Evolutionary conservation across 2,797 vertebrate species (phyloP).

Genomic region (Squalus acanthias): DNA sequence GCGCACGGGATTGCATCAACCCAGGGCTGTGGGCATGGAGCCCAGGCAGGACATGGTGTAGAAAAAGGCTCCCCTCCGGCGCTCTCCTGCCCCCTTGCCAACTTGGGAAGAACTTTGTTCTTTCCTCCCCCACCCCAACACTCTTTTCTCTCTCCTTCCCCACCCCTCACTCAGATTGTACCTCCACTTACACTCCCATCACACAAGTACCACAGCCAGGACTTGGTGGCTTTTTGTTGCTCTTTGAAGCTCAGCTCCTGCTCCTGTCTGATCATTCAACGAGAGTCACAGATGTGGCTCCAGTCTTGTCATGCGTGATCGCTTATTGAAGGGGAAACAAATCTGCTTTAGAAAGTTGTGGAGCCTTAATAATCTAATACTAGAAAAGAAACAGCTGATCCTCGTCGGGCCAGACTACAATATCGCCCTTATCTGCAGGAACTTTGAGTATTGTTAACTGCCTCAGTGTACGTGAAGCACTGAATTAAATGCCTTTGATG

Average conservation of each 20-base stretch:
- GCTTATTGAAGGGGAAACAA: neutral
- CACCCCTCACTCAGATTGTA: neutral
- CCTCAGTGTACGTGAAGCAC: neutral
- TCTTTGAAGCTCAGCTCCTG: neutral
- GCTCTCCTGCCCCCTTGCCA: no score
- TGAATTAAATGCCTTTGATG: neutral
- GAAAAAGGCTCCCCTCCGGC: neutral
- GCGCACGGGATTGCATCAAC: conserved; percentile 73
- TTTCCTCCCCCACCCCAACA: neutral
- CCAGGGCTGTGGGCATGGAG: conserved; percentile 37
- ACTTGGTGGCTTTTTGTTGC: neutral
- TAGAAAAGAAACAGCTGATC: neutral
- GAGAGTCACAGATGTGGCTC: neutral
- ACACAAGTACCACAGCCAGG: neutral
- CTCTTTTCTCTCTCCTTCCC: neutral
- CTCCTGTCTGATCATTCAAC: neutral
- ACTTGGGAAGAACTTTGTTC: no score
- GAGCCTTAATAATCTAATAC: neutral
- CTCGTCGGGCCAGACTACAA: neutral
- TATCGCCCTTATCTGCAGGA: neutral
- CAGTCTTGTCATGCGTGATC: neutral
- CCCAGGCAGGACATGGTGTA: no score
- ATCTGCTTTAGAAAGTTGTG: conserved; percentile 15
- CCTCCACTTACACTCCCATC: neutral
- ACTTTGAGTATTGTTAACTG: neutral